phyloP scores from a whole-genome alignment of 2,797 vertebrate species.

The Periparus ater region DNA sequence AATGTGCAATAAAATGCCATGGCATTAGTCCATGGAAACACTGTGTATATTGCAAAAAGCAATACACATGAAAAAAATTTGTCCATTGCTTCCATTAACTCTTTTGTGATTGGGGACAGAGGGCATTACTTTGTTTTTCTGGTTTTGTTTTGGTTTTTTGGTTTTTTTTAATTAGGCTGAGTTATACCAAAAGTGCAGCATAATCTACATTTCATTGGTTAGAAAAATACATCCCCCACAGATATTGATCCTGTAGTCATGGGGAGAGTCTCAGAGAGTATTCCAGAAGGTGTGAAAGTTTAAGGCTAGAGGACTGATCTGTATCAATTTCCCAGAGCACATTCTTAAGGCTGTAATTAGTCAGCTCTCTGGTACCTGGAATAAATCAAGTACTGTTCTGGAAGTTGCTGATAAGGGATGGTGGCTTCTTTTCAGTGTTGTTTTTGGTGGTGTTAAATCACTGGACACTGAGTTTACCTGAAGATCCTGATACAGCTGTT shows the following conservation, averaged over 20 bases:
- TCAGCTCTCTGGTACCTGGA: background rate
- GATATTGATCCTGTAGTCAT: background rate
- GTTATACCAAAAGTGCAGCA: background rate
- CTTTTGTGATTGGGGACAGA: background rate
- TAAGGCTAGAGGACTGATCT: background rate
- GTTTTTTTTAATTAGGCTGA: background rate
- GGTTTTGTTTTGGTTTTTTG: too few relatives aligned
- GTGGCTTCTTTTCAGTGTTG: background rate
- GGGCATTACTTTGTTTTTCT: background rate
- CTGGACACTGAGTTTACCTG: background rate
- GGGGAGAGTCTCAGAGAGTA: background rate
- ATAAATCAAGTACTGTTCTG: conserved; percentile 1
- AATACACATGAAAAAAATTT: background rate
- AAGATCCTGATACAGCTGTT: background rate
- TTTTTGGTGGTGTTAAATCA: background rate
- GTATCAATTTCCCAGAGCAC: background rate
- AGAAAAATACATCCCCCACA: background rate
- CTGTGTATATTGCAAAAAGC: conserved; percentile 42
- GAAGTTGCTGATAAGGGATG: background rate
- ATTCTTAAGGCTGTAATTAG: conserved; percentile 6
- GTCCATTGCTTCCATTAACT: background rate
- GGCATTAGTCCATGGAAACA: background rate
- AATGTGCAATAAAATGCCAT: conserved; percentile 36
- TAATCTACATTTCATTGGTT: background rate
- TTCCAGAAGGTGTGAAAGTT: background rate